Evolutionary conservation across 2,113 vertebrate genomes (phyloP).

Genomic region (Corvus moneduloides): DNA sequence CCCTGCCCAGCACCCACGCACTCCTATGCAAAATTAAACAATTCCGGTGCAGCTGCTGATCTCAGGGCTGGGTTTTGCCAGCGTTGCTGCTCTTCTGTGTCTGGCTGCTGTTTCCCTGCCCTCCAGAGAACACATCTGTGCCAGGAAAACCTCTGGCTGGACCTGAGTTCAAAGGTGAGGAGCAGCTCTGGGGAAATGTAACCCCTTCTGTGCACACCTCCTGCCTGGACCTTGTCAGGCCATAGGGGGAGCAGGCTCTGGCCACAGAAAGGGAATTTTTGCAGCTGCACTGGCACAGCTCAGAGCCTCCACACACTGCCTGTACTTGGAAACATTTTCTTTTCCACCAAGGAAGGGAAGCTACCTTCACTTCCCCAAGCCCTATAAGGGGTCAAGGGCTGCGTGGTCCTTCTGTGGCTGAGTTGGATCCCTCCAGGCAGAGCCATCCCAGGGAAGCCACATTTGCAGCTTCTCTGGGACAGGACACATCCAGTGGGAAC

Average conservation of each 20-base stretch:
- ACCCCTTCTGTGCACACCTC: not conserved
- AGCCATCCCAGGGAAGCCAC: not conserved
- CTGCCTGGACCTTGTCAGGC: not conserved
- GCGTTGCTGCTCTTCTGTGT: not conserved
- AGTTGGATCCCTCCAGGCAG: not conserved
- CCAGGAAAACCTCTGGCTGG: not conserved
- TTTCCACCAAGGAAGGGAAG: not conserved
- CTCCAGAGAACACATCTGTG: not conserved
- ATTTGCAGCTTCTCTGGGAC: not conserved
- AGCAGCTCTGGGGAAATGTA: not conserved
- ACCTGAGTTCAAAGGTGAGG: not conserved
- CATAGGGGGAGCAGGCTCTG: not conserved
- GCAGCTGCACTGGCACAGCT: not conserved
- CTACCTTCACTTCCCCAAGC: not conserved
- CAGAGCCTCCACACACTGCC: not conserved
- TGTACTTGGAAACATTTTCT: not conserved
- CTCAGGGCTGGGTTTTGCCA: not conserved
- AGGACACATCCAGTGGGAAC: not conserved
- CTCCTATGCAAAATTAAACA: not conserved
- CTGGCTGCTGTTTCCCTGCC: not conserved
- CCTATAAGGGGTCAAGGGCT: not conserved
- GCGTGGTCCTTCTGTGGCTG: accelerated
- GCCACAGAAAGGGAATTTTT: not conserved
- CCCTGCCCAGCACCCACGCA: not conserved
- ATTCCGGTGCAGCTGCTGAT: not conserved